A percentile compares a stretch with the other conserved stretches of the same genome.
Evolutionary conservation across 2,113 vertebrate species (phyloP).

Genomic region (Anser cygnoides): DNA sequence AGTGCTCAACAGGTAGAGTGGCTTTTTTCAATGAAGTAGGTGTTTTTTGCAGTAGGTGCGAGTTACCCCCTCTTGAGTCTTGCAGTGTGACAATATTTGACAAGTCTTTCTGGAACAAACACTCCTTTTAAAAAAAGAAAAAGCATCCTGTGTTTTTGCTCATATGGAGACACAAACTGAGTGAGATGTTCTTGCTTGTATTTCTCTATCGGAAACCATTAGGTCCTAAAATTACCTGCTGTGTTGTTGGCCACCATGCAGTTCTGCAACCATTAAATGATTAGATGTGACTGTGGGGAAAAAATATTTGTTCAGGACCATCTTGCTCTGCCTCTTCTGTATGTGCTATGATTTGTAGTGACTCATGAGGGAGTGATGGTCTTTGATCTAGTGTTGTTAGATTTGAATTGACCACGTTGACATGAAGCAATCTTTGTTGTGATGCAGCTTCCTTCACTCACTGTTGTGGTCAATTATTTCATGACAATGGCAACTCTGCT

Average conservation of each 20-base stretch:
- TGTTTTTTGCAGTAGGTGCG: not conserved
- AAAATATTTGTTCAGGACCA: not conserved
- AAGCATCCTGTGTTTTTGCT: not conserved
- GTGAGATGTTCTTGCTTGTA: not conserved
- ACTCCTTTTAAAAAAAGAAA: not conserved
- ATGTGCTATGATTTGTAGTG: not conserved
- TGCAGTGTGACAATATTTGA: not conserved
- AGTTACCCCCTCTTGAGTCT: not conserved
- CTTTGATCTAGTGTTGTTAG: not conserved
- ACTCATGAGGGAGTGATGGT: not conserved
- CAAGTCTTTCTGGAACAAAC: not conserved
- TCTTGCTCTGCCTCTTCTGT: not conserved
- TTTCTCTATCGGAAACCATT: not conserved
- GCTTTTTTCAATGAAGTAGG: not conserved
- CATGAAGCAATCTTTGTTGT: not conserved
- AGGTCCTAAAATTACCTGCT: not conserved
- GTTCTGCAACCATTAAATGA: not conserved
- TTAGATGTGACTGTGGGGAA: not conserved
- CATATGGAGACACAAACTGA: not conserved
- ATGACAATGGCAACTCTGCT: constrained; percentile 20
- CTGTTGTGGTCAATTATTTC: constrained; percentile 48
- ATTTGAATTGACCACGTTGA: not conserved
- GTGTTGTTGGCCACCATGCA: not conserved
- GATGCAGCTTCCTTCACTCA: not conserved
- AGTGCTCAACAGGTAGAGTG: not conserved